Evolutionary conservation across 2,797 vertebrate genomes (phyloP).

Genomic region (Sphenopsis melanotis): DNA sequence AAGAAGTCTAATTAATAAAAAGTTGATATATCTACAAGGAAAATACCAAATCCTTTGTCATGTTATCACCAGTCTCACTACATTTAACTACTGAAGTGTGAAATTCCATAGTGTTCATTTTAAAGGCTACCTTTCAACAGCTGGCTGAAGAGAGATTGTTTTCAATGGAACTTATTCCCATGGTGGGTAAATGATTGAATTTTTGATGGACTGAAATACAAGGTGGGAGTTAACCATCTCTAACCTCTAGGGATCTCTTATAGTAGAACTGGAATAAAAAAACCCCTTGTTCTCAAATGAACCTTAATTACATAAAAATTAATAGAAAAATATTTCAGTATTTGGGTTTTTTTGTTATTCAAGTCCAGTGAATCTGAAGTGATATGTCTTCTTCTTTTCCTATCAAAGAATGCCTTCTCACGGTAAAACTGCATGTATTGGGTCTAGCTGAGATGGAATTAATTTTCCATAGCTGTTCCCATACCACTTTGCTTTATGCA

Average conservation of each 20-base stretch:
- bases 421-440: background rate
- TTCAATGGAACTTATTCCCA: background rate
- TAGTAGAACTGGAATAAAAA: background rate
- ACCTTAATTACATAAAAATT: background rate
- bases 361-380: background rate
- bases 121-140: background rate
- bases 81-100: background rate
- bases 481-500: background rate
- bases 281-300: background rate
- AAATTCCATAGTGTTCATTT: conserved; percentile 13
- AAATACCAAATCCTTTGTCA: background rate
- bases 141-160: background rate
- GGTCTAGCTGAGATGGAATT: background rate
- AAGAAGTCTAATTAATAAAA: background rate
- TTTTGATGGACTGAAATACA: background rate
- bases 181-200: background rate
- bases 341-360: background rate
- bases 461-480: background rate
- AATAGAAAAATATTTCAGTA: background rate
- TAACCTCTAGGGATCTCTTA: background rate
- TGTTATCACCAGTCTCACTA: background rate
- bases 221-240: background rate
- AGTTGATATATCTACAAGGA: background rate
- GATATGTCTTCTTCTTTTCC: background rate
- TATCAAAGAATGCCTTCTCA: background rate